Evolutionary conservation across 2,797 vertebrate species (phyloP), one percentile per base, ranked within the genome.

Genomic region (Sparidentex hasta): DNA sequence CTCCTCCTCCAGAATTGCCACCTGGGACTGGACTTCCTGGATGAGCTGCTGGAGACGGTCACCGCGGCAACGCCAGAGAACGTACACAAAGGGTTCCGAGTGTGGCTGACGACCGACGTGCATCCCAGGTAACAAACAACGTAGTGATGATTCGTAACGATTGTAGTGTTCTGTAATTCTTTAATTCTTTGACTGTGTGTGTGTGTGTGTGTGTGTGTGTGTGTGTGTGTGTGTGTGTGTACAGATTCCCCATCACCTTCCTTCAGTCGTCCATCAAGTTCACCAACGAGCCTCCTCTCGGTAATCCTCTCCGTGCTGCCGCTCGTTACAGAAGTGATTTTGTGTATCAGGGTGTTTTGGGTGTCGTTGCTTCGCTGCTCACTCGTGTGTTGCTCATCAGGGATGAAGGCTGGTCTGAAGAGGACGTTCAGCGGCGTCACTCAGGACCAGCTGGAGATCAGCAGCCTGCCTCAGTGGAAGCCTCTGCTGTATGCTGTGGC

Each of bases 1-100:
- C 93, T 97, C 38, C 95, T 97, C 21, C 94, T 97, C 59, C 96
- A 97, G 91, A 97, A 97, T 89, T 96, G 96, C 62, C 96, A 97
- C 84, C 94, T 97, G 80, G 96, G 96, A 1, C 90, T 97, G 65
- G 91, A 94, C 57, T 97, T 97, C 88, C 92, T 97, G 87, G 91
- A 94, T 11, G 96, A 97, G 81, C 93, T 97, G 81, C 89, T 97
- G 87, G 95, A 96, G 48, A 94, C 92, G 1, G 89, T 97, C n/a
- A 86, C 93, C 43, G n/a, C 56, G 3, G 65, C 88, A 0, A 65
- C 88, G 7, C 29, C 56, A 0, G 96, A 96, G 55, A 83, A 29
- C 44, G 65, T 94, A 21, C 92, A 90, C 72, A 90, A 94, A 46
- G 88, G 81, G 47, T 97, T 96, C 82, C 90, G 96, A 73, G 92